phyloP scores from a whole-genome alignment of 2,797 vertebrate genomes.

The Megaceryle alcyon region DNA sequence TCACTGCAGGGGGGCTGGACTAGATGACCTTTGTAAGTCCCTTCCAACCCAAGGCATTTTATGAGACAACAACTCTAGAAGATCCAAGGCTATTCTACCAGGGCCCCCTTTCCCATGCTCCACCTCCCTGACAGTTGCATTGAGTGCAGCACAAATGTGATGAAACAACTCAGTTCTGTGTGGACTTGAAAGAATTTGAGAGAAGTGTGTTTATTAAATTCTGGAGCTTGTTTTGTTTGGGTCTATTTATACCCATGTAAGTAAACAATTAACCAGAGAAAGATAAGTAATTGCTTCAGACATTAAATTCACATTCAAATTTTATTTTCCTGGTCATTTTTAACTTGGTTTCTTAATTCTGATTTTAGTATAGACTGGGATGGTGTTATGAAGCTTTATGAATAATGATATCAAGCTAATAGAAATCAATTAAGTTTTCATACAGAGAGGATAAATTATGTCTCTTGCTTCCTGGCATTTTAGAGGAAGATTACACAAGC shows the following conservation, averaged over 20 bases:
- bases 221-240: background rate
- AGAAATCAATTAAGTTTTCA: background rate
- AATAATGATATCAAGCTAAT: background rate
- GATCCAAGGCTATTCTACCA: background rate
- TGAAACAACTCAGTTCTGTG: background rate
- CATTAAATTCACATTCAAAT: background rate
- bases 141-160: background rate
- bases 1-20: too few species aligned
- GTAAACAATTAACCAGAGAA: background rate
- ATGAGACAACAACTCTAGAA: background rate
- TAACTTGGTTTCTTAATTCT: background rate
- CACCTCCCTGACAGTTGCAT: background rate
- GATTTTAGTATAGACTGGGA: background rate
- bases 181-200: background rate
- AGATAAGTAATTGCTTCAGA: background rate
- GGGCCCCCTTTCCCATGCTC: fast-evolving
- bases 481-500: background rate
- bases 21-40: too few species aligned
- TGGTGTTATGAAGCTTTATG: background rate
- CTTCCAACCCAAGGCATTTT: too few species aligned
- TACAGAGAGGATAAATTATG: background rate
- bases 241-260: background rate
- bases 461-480: background rate
- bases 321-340: background rate
- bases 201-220: background rate